These are phyloP conservation scores for Phortica variegata DNA, from an alignment of 1,140 invertebrate genomes.

Conservation along the genomic window DNA sequence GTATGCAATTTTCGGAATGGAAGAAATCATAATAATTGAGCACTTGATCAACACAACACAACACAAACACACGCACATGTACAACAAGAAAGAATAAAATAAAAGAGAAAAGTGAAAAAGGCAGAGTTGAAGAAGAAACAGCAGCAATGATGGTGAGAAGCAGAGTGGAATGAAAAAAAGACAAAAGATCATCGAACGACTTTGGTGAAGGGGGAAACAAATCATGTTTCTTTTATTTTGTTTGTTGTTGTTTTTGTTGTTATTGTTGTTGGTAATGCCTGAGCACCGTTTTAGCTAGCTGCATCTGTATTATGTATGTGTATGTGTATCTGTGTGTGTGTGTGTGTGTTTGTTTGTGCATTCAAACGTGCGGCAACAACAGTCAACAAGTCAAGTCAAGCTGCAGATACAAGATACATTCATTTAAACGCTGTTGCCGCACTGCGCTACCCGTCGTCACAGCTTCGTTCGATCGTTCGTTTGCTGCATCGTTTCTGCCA, in stretches of 20 bases:
- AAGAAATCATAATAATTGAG: slow-evolving; percentile 47
- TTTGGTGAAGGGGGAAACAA: not conserved
- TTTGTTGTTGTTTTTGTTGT: slow-evolving; percentile 19
- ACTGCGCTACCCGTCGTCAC: too few relatives aligned
- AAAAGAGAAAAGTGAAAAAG: slow-evolving; percentile 2
- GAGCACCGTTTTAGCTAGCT: too few relatives aligned
- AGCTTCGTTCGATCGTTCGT: too few relatives aligned
- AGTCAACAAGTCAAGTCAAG: slow-evolving; percentile 36
- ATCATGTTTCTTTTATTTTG: slow-evolving; percentile 10
- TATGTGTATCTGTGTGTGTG: too few relatives aligned
- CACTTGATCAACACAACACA: slow-evolving; percentile 35
- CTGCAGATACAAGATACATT: slow-evolving; percentile 14
- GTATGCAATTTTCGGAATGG: slow-evolving; percentile 50
- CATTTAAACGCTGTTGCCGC: too few relatives aligned
- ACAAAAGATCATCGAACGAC: slow-evolving; percentile 1
- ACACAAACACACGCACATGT: slow-evolving; percentile 4
- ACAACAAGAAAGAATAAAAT: slow-evolving; percentile 3
- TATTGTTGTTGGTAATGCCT: too few relatives aligned
- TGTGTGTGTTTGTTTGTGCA: not conserved
- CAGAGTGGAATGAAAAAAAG: slow-evolving; percentile 1
- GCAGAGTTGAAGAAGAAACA: not conserved
- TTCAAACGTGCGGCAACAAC: slow-evolving; percentile 26
- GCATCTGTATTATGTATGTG: too few relatives aligned
- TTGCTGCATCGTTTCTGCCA: too few relatives aligned
- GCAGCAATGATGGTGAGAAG: slow-evolving; percentile 2